phyloP scores from a whole-genome alignment of 1,140 invertebrate species.

The Trigoniulus corallinus region DNA sequence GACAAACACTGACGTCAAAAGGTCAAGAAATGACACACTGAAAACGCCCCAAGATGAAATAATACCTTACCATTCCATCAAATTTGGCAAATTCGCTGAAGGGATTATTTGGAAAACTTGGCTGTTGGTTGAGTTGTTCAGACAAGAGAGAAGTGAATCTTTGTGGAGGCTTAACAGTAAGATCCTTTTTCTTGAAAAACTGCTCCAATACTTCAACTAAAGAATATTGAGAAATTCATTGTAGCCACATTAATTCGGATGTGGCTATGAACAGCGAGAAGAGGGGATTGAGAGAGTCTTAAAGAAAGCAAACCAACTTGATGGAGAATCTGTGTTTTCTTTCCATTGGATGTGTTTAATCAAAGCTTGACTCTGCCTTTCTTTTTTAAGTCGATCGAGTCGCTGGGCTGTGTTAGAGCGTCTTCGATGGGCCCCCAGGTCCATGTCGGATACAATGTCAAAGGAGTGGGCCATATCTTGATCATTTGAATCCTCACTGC shows the following conservation, averaged over 20 bases:
- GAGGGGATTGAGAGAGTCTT: no score
- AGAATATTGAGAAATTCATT: conserved; percentile 17
- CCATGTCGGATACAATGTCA: conserved; percentile 35
- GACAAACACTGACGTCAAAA: not conserved
- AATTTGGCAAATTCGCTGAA: conserved; percentile 79
- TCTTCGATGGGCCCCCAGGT: conserved; percentile 53
- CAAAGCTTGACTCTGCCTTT: conserved; percentile 43
- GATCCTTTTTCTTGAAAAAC: conserved; percentile 39
- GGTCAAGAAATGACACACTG: not conserved
- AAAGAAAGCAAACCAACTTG: no score
- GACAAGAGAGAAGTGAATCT: conserved; percentile 36
- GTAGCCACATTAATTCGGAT: not conserved
- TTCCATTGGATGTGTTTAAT: conserved; percentile 32
- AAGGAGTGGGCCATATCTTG: conserved; percentile 14
- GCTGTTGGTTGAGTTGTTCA: conserved; percentile 53
- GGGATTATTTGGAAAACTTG: conserved; percentile 56
- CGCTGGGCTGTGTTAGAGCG: conserved; percentile 77
- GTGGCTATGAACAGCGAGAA: no score
- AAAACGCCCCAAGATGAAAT: conserved; percentile 6
- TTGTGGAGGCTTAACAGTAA: conserved; percentile 18
- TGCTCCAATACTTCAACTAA: conserved; percentile 42
- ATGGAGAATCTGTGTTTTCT: conserved; percentile 18
- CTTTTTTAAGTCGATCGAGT: conserved; percentile 73
- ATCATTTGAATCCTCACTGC: not conserved
- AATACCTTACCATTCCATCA: conserved; percentile 39